Evolutionary conservation across 1,140 invertebrate genomes (phyloP).

Genomic region (Microvelia longipes): DNA sequence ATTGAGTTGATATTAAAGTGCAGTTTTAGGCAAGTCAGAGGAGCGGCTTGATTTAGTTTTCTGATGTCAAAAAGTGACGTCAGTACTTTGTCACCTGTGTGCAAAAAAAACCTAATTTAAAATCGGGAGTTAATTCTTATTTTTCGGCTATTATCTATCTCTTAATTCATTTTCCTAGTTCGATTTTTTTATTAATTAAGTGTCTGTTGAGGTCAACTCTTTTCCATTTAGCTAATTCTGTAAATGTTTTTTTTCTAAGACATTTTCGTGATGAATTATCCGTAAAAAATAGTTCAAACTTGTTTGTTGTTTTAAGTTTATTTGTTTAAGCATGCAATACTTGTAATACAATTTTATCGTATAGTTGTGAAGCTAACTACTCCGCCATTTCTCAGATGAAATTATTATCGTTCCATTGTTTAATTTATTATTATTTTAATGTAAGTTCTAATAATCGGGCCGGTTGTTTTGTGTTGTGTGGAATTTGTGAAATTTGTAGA

Average conservation of each 20-base stretch:
- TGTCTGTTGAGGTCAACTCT: too few relatives aligned
- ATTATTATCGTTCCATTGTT: constrained; percentile 12
- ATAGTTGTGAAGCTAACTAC: too few relatives aligned
- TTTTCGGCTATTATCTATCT: constrained; percentile 2
- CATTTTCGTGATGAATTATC: too few relatives aligned
- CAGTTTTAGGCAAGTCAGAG: constrained; percentile 3
- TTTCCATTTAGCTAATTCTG: too few relatives aligned
- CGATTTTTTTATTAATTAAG: too few relatives aligned
- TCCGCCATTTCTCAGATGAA: constrained; percentile 17
- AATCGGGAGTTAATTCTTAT: constrained; percentile 2
- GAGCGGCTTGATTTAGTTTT: constrained; percentile 12
- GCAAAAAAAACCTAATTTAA: constrained; percentile 13
- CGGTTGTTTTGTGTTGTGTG: constrained; percentile 5
- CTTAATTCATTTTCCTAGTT: background rate
- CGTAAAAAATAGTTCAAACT: too few relatives aligned
- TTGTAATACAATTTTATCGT: background rate
- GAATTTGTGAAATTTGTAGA: background rate
- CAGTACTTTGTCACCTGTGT: constrained; percentile 17
- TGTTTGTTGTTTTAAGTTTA: too few relatives aligned
- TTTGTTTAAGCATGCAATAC: background rate
- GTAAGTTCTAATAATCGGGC: constrained; percentile 3
- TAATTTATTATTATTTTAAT: constrained; percentile 4
- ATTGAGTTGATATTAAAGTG: too few relatives aligned
- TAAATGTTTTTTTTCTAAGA: too few relatives aligned
- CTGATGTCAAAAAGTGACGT: constrained; percentile 18